Evolutionary conservation across 2,797 vertebrate genomes (phyloP), one percentile per base, ranked within the genome.

Genomic region (Erethizon dorsatum): DNA sequence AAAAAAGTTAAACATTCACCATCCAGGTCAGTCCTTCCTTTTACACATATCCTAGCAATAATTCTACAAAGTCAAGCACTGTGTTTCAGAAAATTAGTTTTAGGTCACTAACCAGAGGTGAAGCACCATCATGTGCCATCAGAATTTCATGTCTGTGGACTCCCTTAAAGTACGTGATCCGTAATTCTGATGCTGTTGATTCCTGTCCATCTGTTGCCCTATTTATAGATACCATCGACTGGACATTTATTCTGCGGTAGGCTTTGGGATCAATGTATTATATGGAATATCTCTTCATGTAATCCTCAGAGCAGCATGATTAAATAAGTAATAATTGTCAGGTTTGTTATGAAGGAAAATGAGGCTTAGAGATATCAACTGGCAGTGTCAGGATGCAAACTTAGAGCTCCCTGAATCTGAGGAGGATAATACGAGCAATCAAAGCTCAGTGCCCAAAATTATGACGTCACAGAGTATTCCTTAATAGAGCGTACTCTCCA

Each of bases 111-210:
- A 28, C 2, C 78, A 97, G 3, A 79, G 6, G 2, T 65, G 52
- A n/a, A 96, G 41, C 3, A 86, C 0, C 0, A 0, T 2, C 54
- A n/a, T 3, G 26, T 24, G 45, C 57, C 83, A 97, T 50, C 67
- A 56, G 96, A 93, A 92, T 91, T 96, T 94, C 94, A 83, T 31
- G 47, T 47, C 37, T 20, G 0, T 63, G 61, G 83, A 73, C 14
- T 54, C 90, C 17, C 41, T 5, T 12, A 90, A 65, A 15, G n/a
- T 26, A 80, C 73, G 79, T 2, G 41, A 65, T 82, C 54, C 71
- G 33, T 85, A 47, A 75, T 57, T 92, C 41, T 88, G 45, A 71
- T 6, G 13, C 8, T 13, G 65, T 71, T 18, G 52, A 61, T 87
- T 61, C 31, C 83, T 84, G 2, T 33, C 18, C 31, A 54, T 61